Evolutionary conservation across 2,113 vertebrate species (phyloP).

Genomic region (Indri indri): DNA sequence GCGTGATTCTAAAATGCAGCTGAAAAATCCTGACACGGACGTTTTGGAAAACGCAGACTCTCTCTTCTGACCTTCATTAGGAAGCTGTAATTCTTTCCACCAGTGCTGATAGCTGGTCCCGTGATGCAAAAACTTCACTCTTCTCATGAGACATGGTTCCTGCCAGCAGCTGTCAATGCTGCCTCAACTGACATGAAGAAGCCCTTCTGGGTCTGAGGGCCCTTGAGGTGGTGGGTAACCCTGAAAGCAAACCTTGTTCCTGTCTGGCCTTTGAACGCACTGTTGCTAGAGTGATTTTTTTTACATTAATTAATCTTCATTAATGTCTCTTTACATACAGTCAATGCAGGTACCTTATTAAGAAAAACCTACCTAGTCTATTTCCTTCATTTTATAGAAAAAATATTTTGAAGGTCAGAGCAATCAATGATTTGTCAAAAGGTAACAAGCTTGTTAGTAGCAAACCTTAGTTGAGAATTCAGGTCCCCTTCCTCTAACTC

Average conservation of each 20-base stretch:
- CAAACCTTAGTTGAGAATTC: not conserved
- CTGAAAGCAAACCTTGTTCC: not conserved
- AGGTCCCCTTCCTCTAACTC: not conserved
- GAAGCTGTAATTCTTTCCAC: not conserved
- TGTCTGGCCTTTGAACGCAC: not conserved
- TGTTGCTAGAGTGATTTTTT: not conserved
- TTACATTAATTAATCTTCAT: not conserved
- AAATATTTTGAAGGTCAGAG: not conserved
- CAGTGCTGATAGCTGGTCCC: not conserved
- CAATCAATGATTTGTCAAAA: not conserved
- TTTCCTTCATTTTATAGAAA: not conserved
- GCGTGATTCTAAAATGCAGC: not conserved
- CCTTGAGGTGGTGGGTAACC: rapidly evolving
- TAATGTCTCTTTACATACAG: not conserved
- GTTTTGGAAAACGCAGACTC: not conserved
- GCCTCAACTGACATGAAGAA: not conserved
- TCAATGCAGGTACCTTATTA: not conserved
- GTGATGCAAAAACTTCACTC: not conserved
- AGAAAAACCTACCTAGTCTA: not conserved
- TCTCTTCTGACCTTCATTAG: not conserved
- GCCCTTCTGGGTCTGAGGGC: not conserved
- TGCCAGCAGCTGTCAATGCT: rapidly evolving
- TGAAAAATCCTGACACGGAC: not conserved
- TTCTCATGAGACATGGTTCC: not conserved
- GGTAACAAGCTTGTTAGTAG: not conserved